Base-by-base conservation (phyloP, 92 coral and sea anemone genomes). In the Virgularia gustaviana region DNA sequence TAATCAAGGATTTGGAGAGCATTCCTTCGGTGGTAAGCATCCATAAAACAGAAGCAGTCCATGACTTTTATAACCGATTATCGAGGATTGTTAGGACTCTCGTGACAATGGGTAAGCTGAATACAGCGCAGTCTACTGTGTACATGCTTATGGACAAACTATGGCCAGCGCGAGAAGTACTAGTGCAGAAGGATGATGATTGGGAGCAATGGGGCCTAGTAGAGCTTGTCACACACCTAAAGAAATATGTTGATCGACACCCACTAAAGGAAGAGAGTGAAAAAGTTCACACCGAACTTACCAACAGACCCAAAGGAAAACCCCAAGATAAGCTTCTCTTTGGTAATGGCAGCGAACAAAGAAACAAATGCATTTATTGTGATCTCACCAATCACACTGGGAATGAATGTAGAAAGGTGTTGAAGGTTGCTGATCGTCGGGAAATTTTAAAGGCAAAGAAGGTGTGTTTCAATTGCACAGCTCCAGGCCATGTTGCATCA, bases 301-400 rank as follows among this genome's bases (percentile, higher is more conserved):
- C 0, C 39, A 24, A 23, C 8, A 16, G 56, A 41, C 42, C 30
- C 31, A 11, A 65, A 24, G 49, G 72, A 65, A 18, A 65, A 42
- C 49, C 30, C 23, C 42, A 71, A 58, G 79, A 73, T 24, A 63
- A 61, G 68, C 44, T 75, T 60, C 63, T 75, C 19, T 29, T 75
- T 0, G 74, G 61, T 22, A 61, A 42, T 19, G 63, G 43, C 33
- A 49, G 73, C 36, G 24, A 63, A 10, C 36, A 31, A 55, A 78
- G 37, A n/a, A n/a, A n/a, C n/a, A 65, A 43, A 81, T 81, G 85
- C 63, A 83, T 85, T 7, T 79, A 84, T 64, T 84, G 88, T 47
- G 52, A 37, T 11, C 22, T 61, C 4, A 61, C 22, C 1, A 31
- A 73, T 35, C 76, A 70, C 16, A 59, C 45, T 30, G 13, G 59